Evolutionary conservation across 2,888 invertebrate species (phyloP).

Genomic region (Patella ulyssiponensis): DNA sequence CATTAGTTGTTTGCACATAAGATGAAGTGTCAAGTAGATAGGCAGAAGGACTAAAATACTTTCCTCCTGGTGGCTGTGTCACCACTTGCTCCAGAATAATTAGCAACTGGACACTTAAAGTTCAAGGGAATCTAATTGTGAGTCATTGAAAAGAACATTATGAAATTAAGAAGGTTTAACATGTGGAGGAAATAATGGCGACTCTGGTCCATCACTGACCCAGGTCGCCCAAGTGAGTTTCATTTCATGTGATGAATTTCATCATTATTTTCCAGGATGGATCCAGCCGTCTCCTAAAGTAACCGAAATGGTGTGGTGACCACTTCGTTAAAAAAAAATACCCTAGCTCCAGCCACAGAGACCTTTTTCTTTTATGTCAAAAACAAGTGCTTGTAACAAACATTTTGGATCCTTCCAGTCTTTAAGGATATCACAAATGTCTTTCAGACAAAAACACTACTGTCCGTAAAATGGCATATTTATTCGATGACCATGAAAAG

Average conservation of each 20-base stretch:
- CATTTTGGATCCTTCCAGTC: neutral
- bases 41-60: neutral
- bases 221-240: neutral
- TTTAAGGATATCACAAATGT: neutral
- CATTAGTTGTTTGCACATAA: neutral
- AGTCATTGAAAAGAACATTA: neutral
- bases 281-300: neutral
- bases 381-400: neutral
- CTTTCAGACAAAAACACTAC: too few species aligned
- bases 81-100: too few species aligned
- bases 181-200: neutral
- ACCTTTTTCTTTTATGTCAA: neutral
- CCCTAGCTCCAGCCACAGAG: neutral
- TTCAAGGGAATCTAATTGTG: neutral
- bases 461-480: too few species aligned
- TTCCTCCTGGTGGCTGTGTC: too few species aligned
- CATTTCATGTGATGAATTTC: neutral
- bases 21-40: neutral
- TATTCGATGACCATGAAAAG: too few species aligned
- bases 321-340: neutral
- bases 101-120: too few species aligned
- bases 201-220: neutral
- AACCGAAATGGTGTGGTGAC: neutral
- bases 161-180: neutral
- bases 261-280: neutral